phyloP scores from a whole-genome alignment of 2,888 invertebrate species.

The Tridacna gigas region DNA sequence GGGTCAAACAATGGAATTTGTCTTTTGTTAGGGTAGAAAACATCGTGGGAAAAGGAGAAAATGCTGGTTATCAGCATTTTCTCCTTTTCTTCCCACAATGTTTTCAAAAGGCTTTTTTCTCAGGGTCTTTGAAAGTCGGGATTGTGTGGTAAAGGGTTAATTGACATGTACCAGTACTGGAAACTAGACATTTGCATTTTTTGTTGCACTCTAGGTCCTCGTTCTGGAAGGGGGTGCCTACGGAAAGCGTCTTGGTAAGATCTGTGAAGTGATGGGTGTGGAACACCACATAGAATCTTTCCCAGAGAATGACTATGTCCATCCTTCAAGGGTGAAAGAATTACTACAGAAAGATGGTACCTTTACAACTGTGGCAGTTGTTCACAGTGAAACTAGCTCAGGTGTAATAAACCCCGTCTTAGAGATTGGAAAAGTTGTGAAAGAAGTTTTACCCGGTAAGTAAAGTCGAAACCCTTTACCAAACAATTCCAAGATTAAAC shows the following conservation, averaged over 20 bases:
- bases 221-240: slow-evolving; percentile 86
- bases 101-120: no score
- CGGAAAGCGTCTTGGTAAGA: slow-evolving; percentile 85
- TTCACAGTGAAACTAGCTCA: slow-evolving; percentile 86
- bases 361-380: slow-evolving; percentile 84
- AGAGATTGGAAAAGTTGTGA: slow-evolving; percentile 83
- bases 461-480: not conserved
- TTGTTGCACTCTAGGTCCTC: slow-evolving; percentile 82
- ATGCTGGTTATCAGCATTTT: no score
- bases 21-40: no score
- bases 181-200: no score
- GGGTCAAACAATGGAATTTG: no score
- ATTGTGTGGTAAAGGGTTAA: no score
- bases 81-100: no score
- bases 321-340: slow-evolving; percentile 72
- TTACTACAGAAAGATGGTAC: slow-evolving; percentile 74
- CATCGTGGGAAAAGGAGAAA: no score
- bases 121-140: no score
- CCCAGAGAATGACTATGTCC: slow-evolving; percentile 82
- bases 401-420: slow-evolving; percentile 85
- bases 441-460: slow-evolving; percentile 76
- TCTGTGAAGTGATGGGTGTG: slow-evolving; percentile 84
- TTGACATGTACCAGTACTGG: no score
- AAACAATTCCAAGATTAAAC: no score
- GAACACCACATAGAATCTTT: slow-evolving; percentile 80